These are phyloP conservation scores for Eurystomus gularis DNA, from an alignment of 2,113 vertebrate genomes.

Conservation along the genomic window DNA sequence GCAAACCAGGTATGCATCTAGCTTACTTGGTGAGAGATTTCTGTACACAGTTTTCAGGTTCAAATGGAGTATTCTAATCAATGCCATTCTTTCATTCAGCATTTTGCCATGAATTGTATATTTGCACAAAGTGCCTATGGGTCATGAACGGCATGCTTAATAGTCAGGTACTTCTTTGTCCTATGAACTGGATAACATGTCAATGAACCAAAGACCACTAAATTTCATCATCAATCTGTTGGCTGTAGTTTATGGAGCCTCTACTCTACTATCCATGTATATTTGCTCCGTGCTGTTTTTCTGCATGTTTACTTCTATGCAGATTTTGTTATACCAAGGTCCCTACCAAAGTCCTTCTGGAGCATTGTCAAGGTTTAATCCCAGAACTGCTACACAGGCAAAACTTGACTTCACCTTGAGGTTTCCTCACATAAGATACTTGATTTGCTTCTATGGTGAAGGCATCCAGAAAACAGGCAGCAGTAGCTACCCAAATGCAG, in stretches of 20 bases:
- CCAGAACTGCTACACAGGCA: not conserved
- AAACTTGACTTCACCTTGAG: not conserved
- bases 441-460: not conserved
- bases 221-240: not conserved
- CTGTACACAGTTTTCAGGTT: not conserved
- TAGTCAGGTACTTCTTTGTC: not conserved
- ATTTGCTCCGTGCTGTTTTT: not conserved
- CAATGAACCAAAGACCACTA: conserved; percentile 8
- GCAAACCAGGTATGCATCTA: not conserved
- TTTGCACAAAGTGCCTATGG: not conserved
- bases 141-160: not conserved
- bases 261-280: not conserved
- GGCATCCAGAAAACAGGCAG: not conserved
- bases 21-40: conserved; percentile 22
- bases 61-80: not conserved
- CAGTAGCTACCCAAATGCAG: no score
- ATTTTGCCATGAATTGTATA: not conserved
- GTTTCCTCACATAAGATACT: not conserved
- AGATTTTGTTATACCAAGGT: not conserved
- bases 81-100: not conserved
- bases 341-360: not conserved
- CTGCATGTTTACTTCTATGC: not conserved
- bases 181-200: not conserved
- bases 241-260: not conserved
- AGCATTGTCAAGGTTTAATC: not conserved